Conservation (phyloP, 2,888 invertebrate genomes). For the Anthrax anthrax region DNA sequence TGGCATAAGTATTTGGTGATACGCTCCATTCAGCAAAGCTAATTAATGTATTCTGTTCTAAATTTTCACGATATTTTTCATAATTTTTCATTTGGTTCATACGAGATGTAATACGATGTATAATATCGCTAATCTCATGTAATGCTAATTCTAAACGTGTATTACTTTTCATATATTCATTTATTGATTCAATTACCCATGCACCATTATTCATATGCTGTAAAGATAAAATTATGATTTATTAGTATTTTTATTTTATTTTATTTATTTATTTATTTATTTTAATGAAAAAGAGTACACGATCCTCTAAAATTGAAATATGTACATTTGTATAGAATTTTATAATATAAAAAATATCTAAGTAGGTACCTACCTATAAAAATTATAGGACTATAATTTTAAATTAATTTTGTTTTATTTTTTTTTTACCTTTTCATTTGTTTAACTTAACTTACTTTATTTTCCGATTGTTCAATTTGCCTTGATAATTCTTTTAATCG, state of each 20-base stretch:
- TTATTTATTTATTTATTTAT: no score
- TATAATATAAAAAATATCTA: no score
- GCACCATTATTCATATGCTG: constrained; percentile 27
- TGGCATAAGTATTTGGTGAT: constrained; percentile 48
- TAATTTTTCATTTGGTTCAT: constrained; percentile 46
- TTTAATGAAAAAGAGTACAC: no score
- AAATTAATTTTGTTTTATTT: no score
- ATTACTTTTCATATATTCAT: constrained; percentile 23
- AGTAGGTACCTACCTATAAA: no score
- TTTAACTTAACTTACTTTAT: constrained; percentile 11
- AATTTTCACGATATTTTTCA: constrained; percentile 36
- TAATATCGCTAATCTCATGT: constrained; percentile 45
- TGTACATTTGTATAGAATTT: no score
- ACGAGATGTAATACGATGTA: constrained; percentile 43
- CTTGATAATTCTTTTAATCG: constrained; percentile 33
- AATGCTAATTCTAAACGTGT: constrained; percentile 44
- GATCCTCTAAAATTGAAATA: no score
- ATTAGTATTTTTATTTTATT: no score
- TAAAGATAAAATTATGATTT: no score
- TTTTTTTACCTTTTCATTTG: no score
- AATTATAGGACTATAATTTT: no score
- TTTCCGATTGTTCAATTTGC: constrained; percentile 23
- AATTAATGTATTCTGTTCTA: constrained; percentile 51
- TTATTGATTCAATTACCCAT: constrained; percentile 28
- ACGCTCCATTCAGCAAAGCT: constrained; percentile 57